Evolutionary conservation across 2,888 invertebrate species (phyloP), one percentile per base, ranked within the genome.

Genomic region (Temnothorax rugatulus): DNA sequence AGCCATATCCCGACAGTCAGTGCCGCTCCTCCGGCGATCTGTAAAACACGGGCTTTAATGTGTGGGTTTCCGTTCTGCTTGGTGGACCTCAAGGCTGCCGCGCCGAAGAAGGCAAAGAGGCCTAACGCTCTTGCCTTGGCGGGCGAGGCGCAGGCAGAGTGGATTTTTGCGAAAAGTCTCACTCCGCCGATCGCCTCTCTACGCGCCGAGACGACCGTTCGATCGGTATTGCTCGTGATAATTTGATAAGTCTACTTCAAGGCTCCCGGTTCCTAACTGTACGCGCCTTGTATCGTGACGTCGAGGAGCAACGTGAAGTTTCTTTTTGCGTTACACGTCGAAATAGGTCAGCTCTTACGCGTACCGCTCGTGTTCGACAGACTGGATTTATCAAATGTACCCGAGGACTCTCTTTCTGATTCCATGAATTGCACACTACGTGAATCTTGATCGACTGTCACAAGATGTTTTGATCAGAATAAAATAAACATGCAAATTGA

Each of bases 1-100:
- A 97, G 93, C 97, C 97, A 97, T 94, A 97, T 96, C 93, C 97
- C 97, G 83, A 97, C 95, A 50, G 96, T 96, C 86, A 97, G 94
- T 76, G 97, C 96, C 84, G 96, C 95, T 85, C 96, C 96, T 82
- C 97, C 97, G 83, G 96, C 95, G 86, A 96, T 92, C 96, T 96
- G 93, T 81, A 95, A 95, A 87, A 85, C 52, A 83, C 7, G 7
- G 21, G 34, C 4, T 61, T 81, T 47, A 61, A 18, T 69, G 34
- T 61, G 25, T 21, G 61, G 38, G 38, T 81, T 77, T 79, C 64
- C 84, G 84, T 83, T 85, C 50, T 85, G 85, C 83, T 77, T 64
- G 71, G 64, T 4, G 38, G 64, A 64, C 50, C 38, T 77, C 82
- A 71, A 73, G 76, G 84, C 82, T 63, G 57, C 25, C 18, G 29